These are phyloP conservation scores for Leptinotarsa undecemlineata DNA, from an alignment of 1,140 invertebrate genomes.

Conservation along the genomic window DNA sequence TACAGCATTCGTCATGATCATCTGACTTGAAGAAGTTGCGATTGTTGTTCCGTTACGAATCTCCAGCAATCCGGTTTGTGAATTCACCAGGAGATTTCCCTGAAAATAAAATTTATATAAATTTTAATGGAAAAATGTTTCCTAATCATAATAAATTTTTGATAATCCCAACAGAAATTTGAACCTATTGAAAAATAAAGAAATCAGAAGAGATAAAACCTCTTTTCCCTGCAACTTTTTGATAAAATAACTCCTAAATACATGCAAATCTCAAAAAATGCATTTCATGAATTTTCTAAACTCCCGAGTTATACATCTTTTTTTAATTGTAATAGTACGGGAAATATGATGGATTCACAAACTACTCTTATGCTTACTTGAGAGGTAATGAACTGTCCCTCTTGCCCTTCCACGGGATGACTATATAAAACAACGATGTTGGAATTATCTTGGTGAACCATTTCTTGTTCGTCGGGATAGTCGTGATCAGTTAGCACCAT, in stretches of 20 bases:
- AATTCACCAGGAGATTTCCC: conserved; percentile 60
- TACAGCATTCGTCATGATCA: conserved; percentile 36
- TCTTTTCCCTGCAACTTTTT: background rate
- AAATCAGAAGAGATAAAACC: background rate
- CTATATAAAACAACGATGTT: conserved; percentile 67
- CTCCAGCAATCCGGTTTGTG: conserved; percentile 59
- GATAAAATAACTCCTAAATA: too few relatives aligned
- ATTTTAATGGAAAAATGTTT: background rate
- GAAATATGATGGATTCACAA: too few relatives aligned
- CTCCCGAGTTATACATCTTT: too few relatives aligned
- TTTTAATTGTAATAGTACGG: too few relatives aligned
- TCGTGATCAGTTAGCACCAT: conserved; percentile 56
- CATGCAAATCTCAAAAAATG: conserved; percentile 34
- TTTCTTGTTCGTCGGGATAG: conserved; percentile 50
- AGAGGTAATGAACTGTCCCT: conserved; percentile 57
- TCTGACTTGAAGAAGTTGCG: conserved; percentile 38
- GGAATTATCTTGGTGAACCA: conserved; percentile 58
- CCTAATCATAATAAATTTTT: background rate
- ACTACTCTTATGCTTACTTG: conserved; percentile 41
- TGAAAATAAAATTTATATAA: conserved; percentile 24
- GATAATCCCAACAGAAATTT: too few relatives aligned
- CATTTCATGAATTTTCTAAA: too few relatives aligned
- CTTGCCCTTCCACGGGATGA: conserved; percentile 60
- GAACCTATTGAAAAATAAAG: too few relatives aligned
- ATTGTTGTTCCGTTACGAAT: conserved; percentile 48